Base-by-base conservation (phyloP, 2,888 invertebrate species). In the Acleris emargana region DNA sequence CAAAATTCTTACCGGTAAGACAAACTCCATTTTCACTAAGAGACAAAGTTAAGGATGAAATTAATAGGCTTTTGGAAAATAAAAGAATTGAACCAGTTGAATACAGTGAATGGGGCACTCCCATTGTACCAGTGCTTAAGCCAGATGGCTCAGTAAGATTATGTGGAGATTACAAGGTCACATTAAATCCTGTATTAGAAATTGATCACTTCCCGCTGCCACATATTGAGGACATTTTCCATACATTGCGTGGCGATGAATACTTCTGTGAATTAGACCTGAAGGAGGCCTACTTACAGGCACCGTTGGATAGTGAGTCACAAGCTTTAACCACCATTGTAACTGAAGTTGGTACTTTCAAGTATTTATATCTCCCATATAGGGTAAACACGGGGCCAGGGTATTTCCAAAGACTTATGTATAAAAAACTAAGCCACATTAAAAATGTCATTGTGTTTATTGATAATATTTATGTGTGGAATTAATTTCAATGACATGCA, bases 241-340 rank as follows among this genome's bases (percentile, higher is more conserved):
- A 55, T n/a, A 57, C 47, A 1, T 32, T 68, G 22, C 49, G 42
- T 25, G 38, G 42, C 1, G 62, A 57, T 13, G 57, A 68, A 58
- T 68, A 67, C 53, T 71, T 28, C 59, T 69, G 67, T n/a, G 68
- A 68, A 57, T 51, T 68, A 4, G 68, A 13, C 20, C 67, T 20
- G 20, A 20, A 20, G 2, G 20, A 20, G 20, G 20, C 20, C 2
- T 20, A 20, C 20, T 20, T 20, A 20, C 71, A 71, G 38, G 71
- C 69, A 42, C 64, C 67, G 2, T 59, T 69, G 20, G 42, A 50
- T 55, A 17, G 20, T 53, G 52, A 59, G n/a, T 54, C 55, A 11
- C 66, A 69, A 61, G 43, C 62, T 1, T 52, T 38, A 4, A 64
- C 64, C 13, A 52, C 45, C 1, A 69, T 69, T 58, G 62, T 69